Evolutionary conservation across 1,140 invertebrate genomes (phyloP).

Genomic region (Steinernema feltiae): DNA sequence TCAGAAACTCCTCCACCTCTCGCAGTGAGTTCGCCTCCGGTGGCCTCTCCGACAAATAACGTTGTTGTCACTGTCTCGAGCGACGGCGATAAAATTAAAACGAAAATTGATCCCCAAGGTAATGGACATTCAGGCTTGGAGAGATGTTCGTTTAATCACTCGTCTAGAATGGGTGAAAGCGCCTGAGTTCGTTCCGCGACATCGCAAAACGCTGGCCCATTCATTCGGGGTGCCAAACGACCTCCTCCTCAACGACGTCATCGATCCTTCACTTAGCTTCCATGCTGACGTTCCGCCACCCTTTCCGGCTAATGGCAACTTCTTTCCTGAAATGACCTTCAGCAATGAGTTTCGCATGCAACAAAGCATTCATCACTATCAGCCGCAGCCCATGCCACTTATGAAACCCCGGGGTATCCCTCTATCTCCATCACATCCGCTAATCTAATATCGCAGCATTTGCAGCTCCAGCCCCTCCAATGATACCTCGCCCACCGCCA

Average conservation of each 20-base stretch:
- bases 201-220: conserved; percentile 3
- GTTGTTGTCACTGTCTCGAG: background rate
- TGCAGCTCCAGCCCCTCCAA: background rate
- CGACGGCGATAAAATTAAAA: background rate
- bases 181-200: background rate
- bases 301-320: background rate
- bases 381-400: background rate
- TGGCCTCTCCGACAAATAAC: background rate
- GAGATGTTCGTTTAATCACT: background rate
- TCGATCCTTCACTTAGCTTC: background rate
- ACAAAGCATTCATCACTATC: background rate
- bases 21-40: background rate
- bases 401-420: background rate
- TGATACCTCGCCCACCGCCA: background rate
- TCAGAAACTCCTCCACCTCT: background rate
- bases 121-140: background rate
- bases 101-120: conserved; percentile 9
- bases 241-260: background rate
- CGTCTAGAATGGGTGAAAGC: conserved; percentile 4
- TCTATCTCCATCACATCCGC: background rate
- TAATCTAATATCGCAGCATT: background rate
- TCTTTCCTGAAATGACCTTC: conserved; percentile 5
- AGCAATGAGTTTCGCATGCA: background rate
- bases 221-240: conserved; percentile 2
- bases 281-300: background rate